Base-by-base conservation (phyloP, 2,888 invertebrate genomes). In the Aplocera efformata region DNA sequence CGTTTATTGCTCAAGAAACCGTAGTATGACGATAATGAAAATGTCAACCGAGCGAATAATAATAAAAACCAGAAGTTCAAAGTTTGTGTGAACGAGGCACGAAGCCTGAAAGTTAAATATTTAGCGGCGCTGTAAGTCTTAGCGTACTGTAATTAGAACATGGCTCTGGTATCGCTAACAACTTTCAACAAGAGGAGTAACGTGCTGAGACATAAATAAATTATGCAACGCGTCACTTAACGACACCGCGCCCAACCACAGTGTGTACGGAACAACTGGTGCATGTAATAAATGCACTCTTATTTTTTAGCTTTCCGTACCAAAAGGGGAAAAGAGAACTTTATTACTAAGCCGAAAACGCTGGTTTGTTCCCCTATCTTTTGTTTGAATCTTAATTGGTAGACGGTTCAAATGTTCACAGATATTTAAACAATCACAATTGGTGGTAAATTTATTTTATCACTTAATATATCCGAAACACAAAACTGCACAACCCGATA, bases 151-250 rank as follows among this genome's bases (percentile, higher is more conserved):
- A 56, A 56, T 58, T 52, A 58, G 39, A 58, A 35, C 50, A 59
- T 56, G 59, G 58, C 58, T 61, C 64, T 56, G 52, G 64, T 63
- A 63, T 59, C 60, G 59, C 59, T 57, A 65, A 66, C 73, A 64
- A 68, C 66, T 69, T 64, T 61, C 69, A 65, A 71, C 73, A 62
- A 69, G 78, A 57, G 67, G 72, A 64, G 69, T 73, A 69, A 76
- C 85, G 84, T 83, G 85, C 72, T 73, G 67, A 60, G 60, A 81
- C 83, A 85, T 84, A 84, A 79, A 81, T 84, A 79, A 79, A 80
- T 83, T 82, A 84, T 85, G 78, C 79, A 81, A 71, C 68, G 67
- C 74, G 67, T 70, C 76, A 78, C 76, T 80, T 79, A 76, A 68
- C 68, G 63, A 58, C 65, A 64, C 63, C 50, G 63, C 67, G 67